A percentile compares a stretch with the other conserved stretches of the same genome.
These are phyloP conservation scores for Pycnomerus fuliginosus DNA, from an alignment of 2,888 invertebrate species.

Conservation along the genomic window DNA sequence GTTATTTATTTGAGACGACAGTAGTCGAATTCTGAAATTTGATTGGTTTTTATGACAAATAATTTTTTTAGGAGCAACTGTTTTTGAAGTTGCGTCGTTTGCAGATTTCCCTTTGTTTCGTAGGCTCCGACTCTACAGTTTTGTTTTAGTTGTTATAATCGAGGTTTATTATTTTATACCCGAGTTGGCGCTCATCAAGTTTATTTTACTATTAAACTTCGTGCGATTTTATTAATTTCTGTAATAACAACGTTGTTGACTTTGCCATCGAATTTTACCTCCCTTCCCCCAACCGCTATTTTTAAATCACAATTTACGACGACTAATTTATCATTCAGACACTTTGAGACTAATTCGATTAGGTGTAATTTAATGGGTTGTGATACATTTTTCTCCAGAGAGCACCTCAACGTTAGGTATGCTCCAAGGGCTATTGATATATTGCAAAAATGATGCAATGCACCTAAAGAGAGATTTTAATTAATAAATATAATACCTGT, in stretches of 20 bases:
- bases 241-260: slow-evolving; percentile 30
- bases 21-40: slow-evolving; percentile 6
- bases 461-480: too few relatives aligned
- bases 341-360: slow-evolving; percentile 12
- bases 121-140: slow-evolving; percentile 8
- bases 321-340: slow-evolving; percentile 15
- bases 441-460: too few relatives aligned
- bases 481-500: too few relatives aligned
- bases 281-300: not conserved
- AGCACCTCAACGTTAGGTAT: slow-evolving; percentile 12
- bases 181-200: slow-evolving; percentile 26
- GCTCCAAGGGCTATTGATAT: slow-evolving; percentile 13
- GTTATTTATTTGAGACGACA: slow-evolving; percentile 28
- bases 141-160: slow-evolving; percentile 24
- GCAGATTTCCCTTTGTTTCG: too few relatives aligned
- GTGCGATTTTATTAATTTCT: slow-evolving; percentile 24
- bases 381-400: slow-evolving; percentile 19
- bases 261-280: slow-evolving; percentile 8
- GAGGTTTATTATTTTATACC: slow-evolving; percentile 36
- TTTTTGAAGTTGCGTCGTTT: too few relatives aligned
- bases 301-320: not conserved
- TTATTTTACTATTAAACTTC: slow-evolving; percentile 37
- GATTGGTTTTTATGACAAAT: not conserved
- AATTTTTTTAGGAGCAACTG: not conserved
- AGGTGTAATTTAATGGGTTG: slow-evolving; percentile 15